Evolutionary conservation across 2,888 invertebrate species (phyloP).

Genomic region (Acheta domesticus): DNA sequence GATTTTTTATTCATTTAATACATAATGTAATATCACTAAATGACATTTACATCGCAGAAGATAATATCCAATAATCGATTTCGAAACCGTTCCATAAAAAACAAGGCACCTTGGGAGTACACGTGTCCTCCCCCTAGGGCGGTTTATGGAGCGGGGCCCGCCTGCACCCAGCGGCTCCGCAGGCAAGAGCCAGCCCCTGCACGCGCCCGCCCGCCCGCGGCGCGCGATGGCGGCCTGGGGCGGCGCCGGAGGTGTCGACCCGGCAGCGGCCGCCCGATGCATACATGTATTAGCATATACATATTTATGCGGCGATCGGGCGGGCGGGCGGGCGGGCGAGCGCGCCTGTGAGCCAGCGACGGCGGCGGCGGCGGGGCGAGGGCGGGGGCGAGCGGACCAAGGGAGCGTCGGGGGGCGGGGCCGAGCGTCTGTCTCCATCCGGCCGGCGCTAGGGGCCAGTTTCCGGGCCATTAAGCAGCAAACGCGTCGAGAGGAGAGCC

Average conservation of each 20-base stretch:
- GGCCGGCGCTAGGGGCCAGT: constrained; percentile 18
- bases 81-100: no score
- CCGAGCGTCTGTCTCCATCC: not conserved
- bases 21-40: no score
- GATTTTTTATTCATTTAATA: no score
- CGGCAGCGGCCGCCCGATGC: not conserved
- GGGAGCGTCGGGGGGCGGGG: not conserved
- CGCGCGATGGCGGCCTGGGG: not conserved
- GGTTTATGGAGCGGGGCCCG: no score
- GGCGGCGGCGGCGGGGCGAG: not conserved
- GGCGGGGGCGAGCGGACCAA: not conserved
- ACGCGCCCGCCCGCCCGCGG: no score
- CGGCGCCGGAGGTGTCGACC: not conserved
- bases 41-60: no score
- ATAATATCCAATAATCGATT: no score
- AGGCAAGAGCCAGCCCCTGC: no score
- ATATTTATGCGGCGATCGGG: constrained; percentile 6
- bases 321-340: not conserved
- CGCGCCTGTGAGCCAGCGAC: not conserved
- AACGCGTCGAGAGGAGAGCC: not conserved
- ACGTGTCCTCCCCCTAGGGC: no score
- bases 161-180: no score
- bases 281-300: constrained; percentile 18
- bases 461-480: constrained; percentile 18
- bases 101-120: no score